Conservation (phyloP, 2,113 vertebrate species). For the Dasyornis broadbenti region DNA sequence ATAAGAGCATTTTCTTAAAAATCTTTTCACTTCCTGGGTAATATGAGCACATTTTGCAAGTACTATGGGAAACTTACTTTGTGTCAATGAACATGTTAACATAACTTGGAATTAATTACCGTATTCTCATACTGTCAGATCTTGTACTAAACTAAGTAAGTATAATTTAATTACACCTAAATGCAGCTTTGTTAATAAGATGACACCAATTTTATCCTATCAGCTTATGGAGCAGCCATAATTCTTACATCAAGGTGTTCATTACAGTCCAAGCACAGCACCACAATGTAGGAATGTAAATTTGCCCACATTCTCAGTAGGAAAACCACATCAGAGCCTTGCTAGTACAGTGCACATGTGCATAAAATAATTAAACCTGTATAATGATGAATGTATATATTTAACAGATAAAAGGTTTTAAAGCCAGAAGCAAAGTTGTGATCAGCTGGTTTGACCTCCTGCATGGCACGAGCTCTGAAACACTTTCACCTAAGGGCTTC, state of each 20-base stretch:
- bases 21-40: background rate
- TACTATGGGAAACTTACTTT: background rate
- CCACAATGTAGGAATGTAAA: background rate
- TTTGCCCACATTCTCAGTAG: background rate
- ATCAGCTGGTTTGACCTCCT: background rate
- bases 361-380: background rate
- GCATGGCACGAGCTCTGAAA: background rate
- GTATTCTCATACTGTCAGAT: background rate
- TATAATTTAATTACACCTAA: background rate
- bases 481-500: background rate
- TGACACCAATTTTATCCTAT: background rate
- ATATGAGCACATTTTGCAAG: background rate
- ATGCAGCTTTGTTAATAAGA: background rate
- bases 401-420: background rate
- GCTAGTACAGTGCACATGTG: background rate
- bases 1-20: background rate
- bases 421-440: background rate
- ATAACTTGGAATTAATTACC: background rate
- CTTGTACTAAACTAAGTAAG: background rate
- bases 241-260: background rate
- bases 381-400: background rate
- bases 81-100: background rate
- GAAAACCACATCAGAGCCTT: conserved; percentile 12
- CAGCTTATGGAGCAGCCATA: background rate
- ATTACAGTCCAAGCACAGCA: background rate